Percentiles rank a stretch among this genome's conserved stretches.
Evolutionary conservation across 2,888 invertebrate species (phyloP).

Genomic region (Seira musarum): DNA sequence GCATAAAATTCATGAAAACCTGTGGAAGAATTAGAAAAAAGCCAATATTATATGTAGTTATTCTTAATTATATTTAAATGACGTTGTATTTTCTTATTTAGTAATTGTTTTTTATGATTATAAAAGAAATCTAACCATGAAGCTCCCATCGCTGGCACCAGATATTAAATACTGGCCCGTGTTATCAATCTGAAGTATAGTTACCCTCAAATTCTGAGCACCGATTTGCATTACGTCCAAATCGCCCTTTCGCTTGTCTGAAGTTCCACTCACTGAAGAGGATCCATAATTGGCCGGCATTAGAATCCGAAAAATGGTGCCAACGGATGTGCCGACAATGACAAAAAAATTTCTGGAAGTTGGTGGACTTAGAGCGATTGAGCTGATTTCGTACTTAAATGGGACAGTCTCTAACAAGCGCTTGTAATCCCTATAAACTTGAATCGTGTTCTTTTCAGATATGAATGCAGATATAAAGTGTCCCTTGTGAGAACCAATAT

Average conservation of each 20-base stretch:
- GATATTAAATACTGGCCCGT: slow-evolving; percentile 49
- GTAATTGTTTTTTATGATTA: not conserved
- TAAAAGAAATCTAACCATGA: slow-evolving; percentile 57
- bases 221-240: slow-evolving; percentile 43
- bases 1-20: slow-evolving; percentile 44
- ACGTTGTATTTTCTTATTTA: too few species aligned
- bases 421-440: slow-evolving; percentile 61
- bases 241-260: slow-evolving; percentile 19
- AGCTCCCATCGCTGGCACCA: slow-evolving; percentile 44
- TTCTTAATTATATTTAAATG: too few species aligned
- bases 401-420: slow-evolving; percentile 50
- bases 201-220: slow-evolving; percentile 36
- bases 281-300: slow-evolving; percentile 18
- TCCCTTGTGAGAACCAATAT: slow-evolving; percentile 38
- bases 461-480: slow-evolving; percentile 63
- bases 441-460: slow-evolving; percentile 64
- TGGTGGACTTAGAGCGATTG: slow-evolving; percentile 41
- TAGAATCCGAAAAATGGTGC: slow-evolving; percentile 52
- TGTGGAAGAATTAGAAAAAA: not conserved
- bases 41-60: too few species aligned
- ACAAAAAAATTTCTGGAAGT: slow-evolving; percentile 37
- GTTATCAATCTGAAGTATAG: slow-evolving; percentile 38
- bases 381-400: slow-evolving; percentile 50
- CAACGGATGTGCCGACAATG: slow-evolving; percentile 53
- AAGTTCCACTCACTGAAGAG: slow-evolving; percentile 17